A percentile compares a stretch with the other conserved stretches of the same genome.
phyloP scores from a whole-genome alignment of 92 coral and sea anemone genomes.

The Palythoa grandiflora region DNA sequence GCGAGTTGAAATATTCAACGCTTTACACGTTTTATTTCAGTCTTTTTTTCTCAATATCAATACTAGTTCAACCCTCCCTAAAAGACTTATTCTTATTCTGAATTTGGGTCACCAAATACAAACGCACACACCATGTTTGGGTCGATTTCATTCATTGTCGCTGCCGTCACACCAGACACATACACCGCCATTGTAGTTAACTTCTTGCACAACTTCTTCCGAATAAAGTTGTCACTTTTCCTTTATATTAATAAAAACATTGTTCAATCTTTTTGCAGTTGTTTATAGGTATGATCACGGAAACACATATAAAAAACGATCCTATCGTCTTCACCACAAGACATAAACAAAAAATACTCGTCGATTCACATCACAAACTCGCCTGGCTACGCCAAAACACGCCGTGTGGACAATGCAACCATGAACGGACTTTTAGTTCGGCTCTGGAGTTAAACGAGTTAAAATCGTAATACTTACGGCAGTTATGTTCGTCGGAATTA shows the following conservation, averaged over 20 bases:
- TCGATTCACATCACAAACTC: background rate
- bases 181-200: slow-evolving; percentile 14
- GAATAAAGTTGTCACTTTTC: background rate
- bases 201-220: no score
- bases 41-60: background rate
- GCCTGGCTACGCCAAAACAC: slow-evolving; percentile 9
- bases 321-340: background rate
- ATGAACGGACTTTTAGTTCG: background rate
- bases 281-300: background rate
- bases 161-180: background rate
- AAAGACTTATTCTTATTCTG: background rate
- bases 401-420: slow-evolving; percentile 2
- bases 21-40: background rate
- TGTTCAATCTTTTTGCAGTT: background rate
- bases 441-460: background rate
- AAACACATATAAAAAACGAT: background rate
- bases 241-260: background rate
- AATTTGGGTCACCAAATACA: background rate
- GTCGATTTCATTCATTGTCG: slow-evolving; percentile 36
- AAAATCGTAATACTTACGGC: slow-evolving; percentile 48
- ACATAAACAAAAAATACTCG: slow-evolving; percentile 40
- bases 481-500: slow-evolving; percentile 55
- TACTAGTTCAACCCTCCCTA: background rate
- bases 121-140: background rate
- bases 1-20: background rate